These are phyloP conservation scores for Aporrectodea caliginosa DNA, from an alignment of 1,140 invertebrate species.

Conservation along the genomic window DNA sequence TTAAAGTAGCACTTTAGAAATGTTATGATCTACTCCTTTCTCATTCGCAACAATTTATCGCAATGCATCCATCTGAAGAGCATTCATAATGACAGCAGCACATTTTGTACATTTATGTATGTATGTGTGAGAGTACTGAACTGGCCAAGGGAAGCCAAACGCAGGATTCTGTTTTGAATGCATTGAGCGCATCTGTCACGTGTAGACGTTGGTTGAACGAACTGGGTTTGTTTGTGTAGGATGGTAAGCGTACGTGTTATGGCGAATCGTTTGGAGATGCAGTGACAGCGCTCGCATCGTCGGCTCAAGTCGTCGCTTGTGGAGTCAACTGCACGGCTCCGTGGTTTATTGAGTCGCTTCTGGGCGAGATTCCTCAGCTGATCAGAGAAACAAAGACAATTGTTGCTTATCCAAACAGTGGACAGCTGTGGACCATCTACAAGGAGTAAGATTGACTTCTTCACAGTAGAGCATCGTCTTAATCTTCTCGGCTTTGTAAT, in stretches of 20 bases:
- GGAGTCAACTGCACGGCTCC: constrained; percentile 82
- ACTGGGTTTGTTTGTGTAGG: constrained; percentile 41
- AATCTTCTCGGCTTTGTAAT: background rate
- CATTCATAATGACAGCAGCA: too few species aligned
- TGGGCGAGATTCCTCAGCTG: constrained; percentile 57
- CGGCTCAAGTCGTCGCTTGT: constrained; percentile 69
- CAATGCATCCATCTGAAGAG: too few species aligned
- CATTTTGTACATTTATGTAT: too few species aligned
- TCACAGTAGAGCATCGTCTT: background rate
- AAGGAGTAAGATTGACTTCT: constrained; percentile 29
- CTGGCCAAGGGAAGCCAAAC: too few species aligned
- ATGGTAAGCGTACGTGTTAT: constrained; percentile 47
- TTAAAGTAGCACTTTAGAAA: too few species aligned
- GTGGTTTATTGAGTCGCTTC: constrained; percentile 59
- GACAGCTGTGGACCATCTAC: constrained; percentile 62
- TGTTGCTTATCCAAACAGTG: constrained; percentile 72
- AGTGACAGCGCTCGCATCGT: constrained; percentile 58
- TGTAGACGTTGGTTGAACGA: too few species aligned
- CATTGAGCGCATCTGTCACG: too few species aligned
- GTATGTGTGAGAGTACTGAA: too few species aligned
- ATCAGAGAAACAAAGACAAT: constrained; percentile 51
- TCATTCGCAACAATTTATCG: too few species aligned
- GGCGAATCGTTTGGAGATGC: constrained; percentile 70
- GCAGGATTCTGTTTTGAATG: too few species aligned
- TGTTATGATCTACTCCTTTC: too few species aligned